Conservation (phyloP, 1,140 invertebrate species). For the Drosophila ercepeae region DNA sequence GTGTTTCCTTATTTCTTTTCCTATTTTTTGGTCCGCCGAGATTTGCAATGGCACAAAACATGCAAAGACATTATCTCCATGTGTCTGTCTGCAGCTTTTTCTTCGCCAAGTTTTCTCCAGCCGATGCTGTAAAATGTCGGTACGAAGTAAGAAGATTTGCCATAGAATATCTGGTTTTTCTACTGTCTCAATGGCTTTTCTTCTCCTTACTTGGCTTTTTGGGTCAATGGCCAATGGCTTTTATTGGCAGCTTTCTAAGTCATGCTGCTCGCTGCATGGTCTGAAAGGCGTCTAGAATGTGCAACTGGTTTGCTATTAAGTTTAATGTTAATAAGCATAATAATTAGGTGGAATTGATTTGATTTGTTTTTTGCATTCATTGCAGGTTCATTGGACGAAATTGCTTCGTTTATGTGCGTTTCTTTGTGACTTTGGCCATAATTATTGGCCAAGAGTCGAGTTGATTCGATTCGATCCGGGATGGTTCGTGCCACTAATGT, state of each 20-base stretch:
- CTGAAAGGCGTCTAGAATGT: conserved; percentile 26
- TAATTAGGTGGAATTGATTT: conserved; percentile 39
- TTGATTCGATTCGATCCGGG: conserved; percentile 40
- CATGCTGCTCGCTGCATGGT: conserved; percentile 16
- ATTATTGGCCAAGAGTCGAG: conserved; percentile 39
- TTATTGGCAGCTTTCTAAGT: conserved; percentile 36
- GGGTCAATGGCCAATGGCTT: conserved; percentile 59
- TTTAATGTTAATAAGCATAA: conserved; percentile 33
- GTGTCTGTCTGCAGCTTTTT: conserved; percentile 53
- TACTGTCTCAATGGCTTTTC: conserved; percentile 26
- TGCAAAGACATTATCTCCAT: conserved; percentile 77
- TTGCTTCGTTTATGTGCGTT: conserved; percentile 8
- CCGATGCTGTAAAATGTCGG: conserved; percentile 58
- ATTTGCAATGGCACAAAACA: conserved; percentile 67
- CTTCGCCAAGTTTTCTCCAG: conserved; percentile 10
- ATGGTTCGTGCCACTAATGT: conserved; percentile 69
- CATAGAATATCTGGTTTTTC: conserved; percentile 57
- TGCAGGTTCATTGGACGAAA: conserved; percentile 70
- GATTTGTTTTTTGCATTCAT: conserved; percentile 14
- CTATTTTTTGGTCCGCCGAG: conserved; percentile 34
- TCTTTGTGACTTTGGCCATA: conserved; percentile 22
- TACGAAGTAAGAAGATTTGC: conserved; percentile 33
- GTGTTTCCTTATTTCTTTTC: conserved; percentile 2
- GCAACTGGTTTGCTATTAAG: conserved; percentile 37
- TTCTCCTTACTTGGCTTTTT: conserved; percentile 38